phyloP scores from a whole-genome alignment of 2,113 vertebrate species.

The Patagioenas fasciata region DNA sequence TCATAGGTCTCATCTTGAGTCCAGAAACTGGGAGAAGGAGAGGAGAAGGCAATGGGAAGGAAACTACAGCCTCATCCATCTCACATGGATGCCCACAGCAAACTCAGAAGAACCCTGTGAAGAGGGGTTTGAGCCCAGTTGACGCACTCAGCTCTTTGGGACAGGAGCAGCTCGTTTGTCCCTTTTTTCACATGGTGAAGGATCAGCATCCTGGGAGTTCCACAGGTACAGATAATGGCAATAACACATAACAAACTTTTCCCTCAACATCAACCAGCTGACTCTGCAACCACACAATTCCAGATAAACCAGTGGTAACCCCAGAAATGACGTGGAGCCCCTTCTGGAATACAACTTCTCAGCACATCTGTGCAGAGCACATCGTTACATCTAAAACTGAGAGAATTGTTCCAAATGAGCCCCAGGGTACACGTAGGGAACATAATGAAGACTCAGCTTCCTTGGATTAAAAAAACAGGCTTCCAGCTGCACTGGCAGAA shows the following conservation, averaged over 20 bases:
- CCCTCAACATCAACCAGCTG: background rate
- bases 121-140: background rate
- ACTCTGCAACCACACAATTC: background rate
- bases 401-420: background rate
- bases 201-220: background rate
- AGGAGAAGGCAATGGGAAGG: background rate
- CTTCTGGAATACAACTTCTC: background rate
- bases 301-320: background rate
- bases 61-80: background rate
- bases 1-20: background rate
- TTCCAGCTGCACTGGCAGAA: background rate
- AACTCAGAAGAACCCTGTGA: background rate
- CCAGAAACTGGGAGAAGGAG: background rate
- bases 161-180: background rate
- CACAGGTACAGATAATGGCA: background rate
- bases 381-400: background rate
- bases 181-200: background rate
- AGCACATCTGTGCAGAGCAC: background rate
- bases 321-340: background rate
- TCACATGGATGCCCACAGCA: background rate
- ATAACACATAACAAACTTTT: background rate
- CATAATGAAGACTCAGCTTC: background rate
- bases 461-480: background rate
- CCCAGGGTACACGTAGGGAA: background rate
- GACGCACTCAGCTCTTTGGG: background rate